Percentiles rank a stretch among this genome's conserved stretches.
Evolutionary conservation across 2,113 vertebrate species (phyloP).

Genomic region (Suncus etruscus): DNA sequence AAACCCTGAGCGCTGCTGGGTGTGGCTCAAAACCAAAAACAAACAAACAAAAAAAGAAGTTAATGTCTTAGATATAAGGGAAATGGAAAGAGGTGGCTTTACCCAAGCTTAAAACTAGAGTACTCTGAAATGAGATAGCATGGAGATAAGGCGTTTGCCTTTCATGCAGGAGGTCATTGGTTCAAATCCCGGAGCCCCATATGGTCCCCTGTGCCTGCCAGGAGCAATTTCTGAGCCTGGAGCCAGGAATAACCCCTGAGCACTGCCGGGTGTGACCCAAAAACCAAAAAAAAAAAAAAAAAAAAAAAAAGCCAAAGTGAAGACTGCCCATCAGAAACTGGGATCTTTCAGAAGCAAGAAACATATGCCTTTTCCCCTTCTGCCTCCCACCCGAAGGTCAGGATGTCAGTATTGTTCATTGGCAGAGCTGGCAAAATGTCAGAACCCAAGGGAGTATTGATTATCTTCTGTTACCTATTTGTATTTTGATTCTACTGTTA

Average conservation of each 20-base stretch:
- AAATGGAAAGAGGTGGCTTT: not conserved
- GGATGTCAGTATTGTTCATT: not conserved
- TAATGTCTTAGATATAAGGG: not conserved
- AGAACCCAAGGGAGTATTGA: not conserved
- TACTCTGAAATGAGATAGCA: not conserved
- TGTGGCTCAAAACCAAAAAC: too few relatives aligned
- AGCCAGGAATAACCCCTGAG: too few relatives aligned
- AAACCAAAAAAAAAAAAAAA: too few relatives aligned
- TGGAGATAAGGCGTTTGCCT: too few relatives aligned
- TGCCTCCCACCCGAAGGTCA: not conserved
- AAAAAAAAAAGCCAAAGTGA: not conserved
- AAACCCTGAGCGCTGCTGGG: too few relatives aligned
- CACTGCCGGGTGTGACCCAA: too few relatives aligned
- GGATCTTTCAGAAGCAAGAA: not conserved
- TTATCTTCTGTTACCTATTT: not conserved
- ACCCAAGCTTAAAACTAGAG: not conserved
- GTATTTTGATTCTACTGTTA: slow-evolving; percentile 21
- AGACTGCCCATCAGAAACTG: not conserved
- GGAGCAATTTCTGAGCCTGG: too few relatives aligned
- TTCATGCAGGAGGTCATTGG: too few relatives aligned
- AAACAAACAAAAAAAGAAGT: too few relatives aligned
- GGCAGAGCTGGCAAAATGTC: not conserved
- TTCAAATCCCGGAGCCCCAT: too few relatives aligned
- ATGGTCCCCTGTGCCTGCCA: too few relatives aligned
- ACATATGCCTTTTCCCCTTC: not conserved